Evolutionary conservation across 2,888 invertebrate genomes (phyloP).

Genomic region (Bruchidius siliquastri): DNA sequence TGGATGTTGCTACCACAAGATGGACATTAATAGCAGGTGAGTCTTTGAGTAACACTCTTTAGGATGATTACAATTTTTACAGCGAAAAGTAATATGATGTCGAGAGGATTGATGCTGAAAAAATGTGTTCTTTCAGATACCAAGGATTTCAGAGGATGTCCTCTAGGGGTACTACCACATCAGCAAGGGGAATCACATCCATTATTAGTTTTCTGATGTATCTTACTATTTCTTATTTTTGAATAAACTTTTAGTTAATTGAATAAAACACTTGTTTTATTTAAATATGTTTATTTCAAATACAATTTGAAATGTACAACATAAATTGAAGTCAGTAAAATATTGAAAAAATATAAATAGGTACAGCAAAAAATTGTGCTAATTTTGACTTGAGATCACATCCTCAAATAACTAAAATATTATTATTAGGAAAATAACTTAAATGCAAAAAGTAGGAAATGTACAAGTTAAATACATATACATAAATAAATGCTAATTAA

Average conservation of each 20-base stretch:
- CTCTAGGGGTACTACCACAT: slow-evolving; percentile 32
- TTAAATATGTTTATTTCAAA: slow-evolving; percentile 44
- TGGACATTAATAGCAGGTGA: slow-evolving; percentile 17
- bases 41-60: slow-evolving; percentile 3
- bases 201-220: not conserved
- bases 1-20: not conserved
- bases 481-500: slow-evolving; percentile 24
- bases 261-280: slow-evolving; percentile 13
- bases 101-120: not conserved
- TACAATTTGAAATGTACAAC: slow-evolving; percentile 45
- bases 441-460: slow-evolving; percentile 16
- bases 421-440: slow-evolving; percentile 4
- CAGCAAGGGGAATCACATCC: slow-evolving; percentile 12
- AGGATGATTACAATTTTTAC: not conserved
- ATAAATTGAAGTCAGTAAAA: slow-evolving; percentile 29
- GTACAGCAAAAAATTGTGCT: slow-evolving; percentile 32
- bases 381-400: slow-evolving; percentile 41
- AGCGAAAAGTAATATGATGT: not conserved
- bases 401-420: slow-evolving; percentile 20
- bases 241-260: not conserved
- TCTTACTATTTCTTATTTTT: not conserved
- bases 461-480: slow-evolving; percentile 14
- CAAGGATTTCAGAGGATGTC: slow-evolving; percentile 25
- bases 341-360: slow-evolving; percentile 26
- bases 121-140: slow-evolving; percentile 28